Base-by-base conservation (phyloP, 2,113 vertebrate species). In the Myiagra hebetior region DNA sequence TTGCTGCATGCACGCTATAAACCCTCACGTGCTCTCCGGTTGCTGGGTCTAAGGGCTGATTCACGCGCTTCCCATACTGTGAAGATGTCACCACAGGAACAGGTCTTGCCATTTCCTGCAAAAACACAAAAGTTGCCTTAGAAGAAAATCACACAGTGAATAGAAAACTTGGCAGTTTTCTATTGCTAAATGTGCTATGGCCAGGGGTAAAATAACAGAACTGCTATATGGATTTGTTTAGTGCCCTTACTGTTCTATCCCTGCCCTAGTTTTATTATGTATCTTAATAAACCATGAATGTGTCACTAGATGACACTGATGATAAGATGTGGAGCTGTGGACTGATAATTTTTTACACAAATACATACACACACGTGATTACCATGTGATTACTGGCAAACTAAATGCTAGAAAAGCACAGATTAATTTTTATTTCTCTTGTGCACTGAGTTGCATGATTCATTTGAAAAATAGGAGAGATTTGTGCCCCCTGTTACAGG, bases 61-160 rank as follows among this genome's bases (percentile, higher is more conserved):
- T 30, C 56, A 95, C 35, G 9, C 41, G 96, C 60, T 87, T 95
- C 52, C 98, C 98, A 1, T 98, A 98, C 50, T 95, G 85, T 4
- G 98, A 98, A 17, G 98, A 98, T 15, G 92, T 89, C 83, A 96
- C 46, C 87, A 98, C 87, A 4, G 96, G 67, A 1, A 97, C 81
- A 1, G 92, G 22, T 94, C 98, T 96, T 72, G 91, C 89, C 63
- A 52, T 89, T 81, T 98, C 98, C 98, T 98, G 95, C 65, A 20
- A 86, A 86, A 78, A 92, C 35, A 93, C 7, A 19, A 26, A 63
- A 63, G 41, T 67, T 0, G 1, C 64, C 72, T 82, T 64, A 37
- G 22, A 55, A 87, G 21, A 78, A 70, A 81, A 81, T 64, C 68
- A 81, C 28, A 57, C 41, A 52, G 4, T 1, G 1, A 76, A 50